Evolutionary conservation across 23 tunicate genomes (phyloP).

Genomic region (Halocynthia roretzi): DNA sequence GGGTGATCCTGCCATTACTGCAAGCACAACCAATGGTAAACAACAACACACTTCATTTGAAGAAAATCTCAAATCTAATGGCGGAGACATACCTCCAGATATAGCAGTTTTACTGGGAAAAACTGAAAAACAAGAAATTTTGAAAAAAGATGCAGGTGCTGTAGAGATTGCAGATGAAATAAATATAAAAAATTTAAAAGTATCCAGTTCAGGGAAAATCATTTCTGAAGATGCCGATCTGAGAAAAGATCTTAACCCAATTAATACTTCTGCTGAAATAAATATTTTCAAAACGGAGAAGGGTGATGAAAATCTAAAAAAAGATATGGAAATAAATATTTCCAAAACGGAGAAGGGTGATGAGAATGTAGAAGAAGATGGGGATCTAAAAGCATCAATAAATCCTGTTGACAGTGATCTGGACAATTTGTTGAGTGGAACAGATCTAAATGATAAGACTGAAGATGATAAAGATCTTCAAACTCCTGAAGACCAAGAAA

Average conservation of each 20-base stretch:
- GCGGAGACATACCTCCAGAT: neutral
- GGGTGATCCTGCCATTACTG: no score
- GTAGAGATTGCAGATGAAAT: neutral
- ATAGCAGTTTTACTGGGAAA: conserved; percentile 1
- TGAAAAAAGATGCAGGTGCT: no score
- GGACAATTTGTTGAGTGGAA: no score
- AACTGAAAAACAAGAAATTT: no score
- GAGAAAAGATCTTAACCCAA: neutral
- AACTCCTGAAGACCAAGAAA: neutral
- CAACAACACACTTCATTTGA: no score
- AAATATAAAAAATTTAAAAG: neutral
- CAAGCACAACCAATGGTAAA: no score
- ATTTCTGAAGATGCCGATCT: neutral
- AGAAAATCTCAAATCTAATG: no score
- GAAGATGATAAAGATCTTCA: no score
- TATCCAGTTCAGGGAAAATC: neutral
- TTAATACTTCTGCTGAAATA: neutral
- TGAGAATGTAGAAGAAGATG: neutral
- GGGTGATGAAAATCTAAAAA: no score
- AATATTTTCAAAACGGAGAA: neutral
- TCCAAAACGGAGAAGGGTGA: neutral
- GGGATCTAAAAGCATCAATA: neutral
- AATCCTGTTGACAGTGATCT: no score
- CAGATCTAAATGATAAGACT: no score
- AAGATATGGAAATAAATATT: neutral